A percentile compares a stretch with the other conserved stretches of the same genome.
phyloP scores from a whole-genome alignment of 1,140 invertebrate species.

The Chionoecetes opilio region DNA sequence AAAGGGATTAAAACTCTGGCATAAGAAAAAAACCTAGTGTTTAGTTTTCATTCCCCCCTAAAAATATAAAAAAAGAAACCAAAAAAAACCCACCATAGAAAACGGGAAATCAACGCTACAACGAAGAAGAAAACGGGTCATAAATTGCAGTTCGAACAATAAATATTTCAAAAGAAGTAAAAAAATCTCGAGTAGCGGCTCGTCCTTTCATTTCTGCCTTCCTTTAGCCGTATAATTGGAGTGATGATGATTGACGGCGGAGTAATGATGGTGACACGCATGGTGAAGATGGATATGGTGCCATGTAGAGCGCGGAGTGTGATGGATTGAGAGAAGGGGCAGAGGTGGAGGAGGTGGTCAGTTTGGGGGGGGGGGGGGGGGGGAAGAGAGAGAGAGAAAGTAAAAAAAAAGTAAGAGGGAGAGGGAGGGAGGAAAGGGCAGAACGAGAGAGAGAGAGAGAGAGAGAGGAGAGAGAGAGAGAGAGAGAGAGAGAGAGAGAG shows the following conservation, averaged over 20 bases:
- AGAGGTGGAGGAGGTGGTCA: neutral
- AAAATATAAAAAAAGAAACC: too few species aligned
- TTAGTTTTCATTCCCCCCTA: too few species aligned
- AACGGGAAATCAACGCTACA: neutral
- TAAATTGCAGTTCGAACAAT: neutral
- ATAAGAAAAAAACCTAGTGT: too few species aligned
- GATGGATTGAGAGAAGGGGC: neutral
- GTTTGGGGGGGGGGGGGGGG: neutral
- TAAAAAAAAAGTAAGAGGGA: neutral
- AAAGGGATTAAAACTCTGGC: too few species aligned
- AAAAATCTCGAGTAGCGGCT: neutral
- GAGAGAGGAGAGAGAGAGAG: too few species aligned
- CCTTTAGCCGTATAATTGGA: neutral
- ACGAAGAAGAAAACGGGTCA: neutral
- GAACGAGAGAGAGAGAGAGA: too few species aligned
- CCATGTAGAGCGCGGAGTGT: neutral
- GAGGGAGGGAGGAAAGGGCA: too few species aligned
- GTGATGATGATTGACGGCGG: neutral
- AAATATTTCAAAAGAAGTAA: neutral
- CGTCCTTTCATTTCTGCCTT: neutral
- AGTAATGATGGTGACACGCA: neutral
- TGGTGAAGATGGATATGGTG: conserved; percentile 28
- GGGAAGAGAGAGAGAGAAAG: neutral
- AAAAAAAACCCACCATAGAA: too few species aligned
- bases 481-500: too few species aligned